A percentile compares a stretch with the other conserved stretches of the same genome.
phyloP scores from a whole-genome alignment of 2,113 vertebrate species.

The Anhinga anhinga region DNA sequence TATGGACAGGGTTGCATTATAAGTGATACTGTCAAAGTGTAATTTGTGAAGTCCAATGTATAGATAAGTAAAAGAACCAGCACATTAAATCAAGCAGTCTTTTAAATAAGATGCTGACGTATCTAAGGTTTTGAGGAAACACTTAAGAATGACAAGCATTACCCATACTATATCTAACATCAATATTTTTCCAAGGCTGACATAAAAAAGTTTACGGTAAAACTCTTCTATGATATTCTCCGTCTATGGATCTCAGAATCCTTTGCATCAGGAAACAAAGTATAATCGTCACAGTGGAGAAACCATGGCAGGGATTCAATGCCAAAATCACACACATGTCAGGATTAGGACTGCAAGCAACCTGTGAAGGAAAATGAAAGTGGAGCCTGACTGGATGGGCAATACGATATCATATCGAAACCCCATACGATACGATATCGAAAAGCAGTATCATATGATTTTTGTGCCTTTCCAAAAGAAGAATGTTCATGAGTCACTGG shows the following conservation, averaged over 20 bases:
- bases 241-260: background rate
- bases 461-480: background rate
- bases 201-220: background rate
- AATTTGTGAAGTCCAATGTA: background rate
- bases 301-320: background rate
- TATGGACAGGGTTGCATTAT: background rate
- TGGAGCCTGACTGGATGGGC: background rate
- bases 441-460: background rate
- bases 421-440: no score
- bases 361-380: background rate
- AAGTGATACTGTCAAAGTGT: background rate
- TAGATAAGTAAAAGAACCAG: background rate
- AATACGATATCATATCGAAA: background rate
- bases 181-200: background rate
- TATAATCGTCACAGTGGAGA: background rate
- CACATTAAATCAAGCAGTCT: background rate
- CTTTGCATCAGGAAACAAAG: background rate
- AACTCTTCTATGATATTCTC: background rate
- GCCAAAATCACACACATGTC: background rate
- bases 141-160: background rate
- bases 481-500: background rate
- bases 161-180: background rate
- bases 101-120: background rate
- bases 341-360: background rate
- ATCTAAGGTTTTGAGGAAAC: background rate